Base-by-base conservation (phyloP, 2,797 vertebrate species). In the Scolopax rusticola region DNA sequence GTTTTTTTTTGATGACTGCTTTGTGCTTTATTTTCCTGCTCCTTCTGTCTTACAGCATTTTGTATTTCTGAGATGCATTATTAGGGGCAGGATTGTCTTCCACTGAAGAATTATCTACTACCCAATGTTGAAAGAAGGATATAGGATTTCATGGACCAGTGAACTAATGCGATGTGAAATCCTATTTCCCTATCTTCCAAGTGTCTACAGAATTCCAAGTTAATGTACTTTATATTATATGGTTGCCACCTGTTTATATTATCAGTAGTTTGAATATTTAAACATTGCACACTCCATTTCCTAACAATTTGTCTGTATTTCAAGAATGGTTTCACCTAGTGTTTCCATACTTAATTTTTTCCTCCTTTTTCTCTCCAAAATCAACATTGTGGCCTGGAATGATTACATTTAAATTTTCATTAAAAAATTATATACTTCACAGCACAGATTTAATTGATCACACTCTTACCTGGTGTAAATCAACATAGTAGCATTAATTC, bases 161-260 rank as follows among this genome's bases (percentile, higher is more conserved):
- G 74, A 89, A 74, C 95, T 95, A 87, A 95, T 93, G 56, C 0
- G 15, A 93, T 85, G 81, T 92, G 91, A 96, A 96, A 97, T 94
- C 91, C 92, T 91, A 84, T 97, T 97, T 97, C 80, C 81, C 73
- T 89, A 78, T 92, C 93, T 92, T 95, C 89, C 74, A 89, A 95
- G 81, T 85, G 95, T 90, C 89, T 84, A 60, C 87, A 92, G 93
- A 94, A 94, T 90, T 96, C 92, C 84, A 95, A 63, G 74, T 91
- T 95, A 96, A 97, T 97, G 90, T 91, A 87, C 93, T 96, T 97
- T 92, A 50, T n/a, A 84, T 87, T 70, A 89, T 53, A 79, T 84
- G 68, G 75, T 90, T 95, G 87, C 94, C 95, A 96, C 93, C 94
- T 95, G 95, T 97, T 96, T 94, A 82, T 90, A 81, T 91, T 92